Evolutionary conservation across 2,888 invertebrate species (phyloP), one percentile per base, ranked within the genome.

Genomic region (Acrocera orbiculus): DNA sequence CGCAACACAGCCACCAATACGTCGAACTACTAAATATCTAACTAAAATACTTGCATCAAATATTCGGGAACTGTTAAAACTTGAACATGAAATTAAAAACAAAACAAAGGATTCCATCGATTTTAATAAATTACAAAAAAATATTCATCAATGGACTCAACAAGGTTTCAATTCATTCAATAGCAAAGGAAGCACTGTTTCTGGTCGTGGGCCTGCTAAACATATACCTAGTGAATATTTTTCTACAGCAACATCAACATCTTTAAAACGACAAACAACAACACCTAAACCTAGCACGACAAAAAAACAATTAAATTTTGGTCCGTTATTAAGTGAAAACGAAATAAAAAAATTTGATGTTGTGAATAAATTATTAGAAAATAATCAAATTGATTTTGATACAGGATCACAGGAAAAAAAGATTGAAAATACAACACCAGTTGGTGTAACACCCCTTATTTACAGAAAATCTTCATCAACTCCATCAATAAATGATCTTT

Each of bases 61-160:
- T 50, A 57, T 70, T 7, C 56, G 63, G 19, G 67, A 69, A 39
- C 49, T 69, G 14, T 48, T 69, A 1, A 57, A 57, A 34, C 58
- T 57, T 5, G 63, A 65, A 37, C 53, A 60, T 23, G 56, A 57
- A 29, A 39, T 42, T 0, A 50, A 48, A 29, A 44, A 48, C 7
- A 44, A 44, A 27, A 45, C 47, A 8, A 35, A 42, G 15, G 30
- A 15, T 7, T 27, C 72, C 0, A 76, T 79, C 46, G 81, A 83
- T 49, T 68, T 81, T 10, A 67, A 72, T 10, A 71, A 73, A 48
- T 59, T 85, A 23, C 83, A 83, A 51, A 78, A 80, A 44, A 82
- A 78, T 44, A 85, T 85, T 36, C 81, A 85, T 46, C 76, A 76
- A 41, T 85, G 85, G 85, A 85, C 83, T 1, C 75, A 74, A 46